phyloP scores from a whole-genome alignment of 2,113 vertebrate species.

The Sapayoa aenigma region DNA sequence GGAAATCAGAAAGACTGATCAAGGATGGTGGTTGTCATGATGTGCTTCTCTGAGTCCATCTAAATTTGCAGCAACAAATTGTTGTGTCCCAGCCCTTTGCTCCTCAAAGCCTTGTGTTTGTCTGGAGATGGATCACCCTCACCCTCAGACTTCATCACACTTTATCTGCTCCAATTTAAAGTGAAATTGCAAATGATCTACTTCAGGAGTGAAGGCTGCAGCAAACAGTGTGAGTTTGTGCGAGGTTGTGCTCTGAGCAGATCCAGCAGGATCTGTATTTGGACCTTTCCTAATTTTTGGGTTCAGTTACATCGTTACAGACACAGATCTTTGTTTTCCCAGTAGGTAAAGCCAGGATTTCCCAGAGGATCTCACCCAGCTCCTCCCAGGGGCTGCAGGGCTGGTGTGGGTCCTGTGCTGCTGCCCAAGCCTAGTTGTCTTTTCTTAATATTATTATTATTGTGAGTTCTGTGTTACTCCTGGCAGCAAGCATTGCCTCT shows the following conservation, averaged over 20 bases:
- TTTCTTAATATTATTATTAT: neutral
- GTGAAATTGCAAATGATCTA: neutral
- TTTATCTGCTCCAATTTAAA: rapidly evolving
- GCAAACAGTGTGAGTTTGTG: neutral
- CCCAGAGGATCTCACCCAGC: neutral
- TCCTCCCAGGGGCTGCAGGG: neutral
- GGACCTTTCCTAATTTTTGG: neutral
- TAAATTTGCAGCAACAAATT: too few relatives aligned
- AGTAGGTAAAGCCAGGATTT: neutral
- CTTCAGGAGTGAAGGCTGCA: neutral
- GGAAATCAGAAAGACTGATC: neutral
- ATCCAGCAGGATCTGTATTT: neutral
- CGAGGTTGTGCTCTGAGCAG: neutral
- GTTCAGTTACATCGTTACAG: too few relatives aligned
- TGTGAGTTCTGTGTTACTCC: neutral
- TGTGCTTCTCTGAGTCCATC: neutral
- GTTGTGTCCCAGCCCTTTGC: neutral
- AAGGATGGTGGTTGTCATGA: neutral
- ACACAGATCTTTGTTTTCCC: neutral
- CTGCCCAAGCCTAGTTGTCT: neutral
- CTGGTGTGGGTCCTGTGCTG: neutral
- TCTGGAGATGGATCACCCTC: neutral
- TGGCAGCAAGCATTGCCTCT: neutral
- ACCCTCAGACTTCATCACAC: neutral
- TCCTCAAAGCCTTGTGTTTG: neutral